Evolutionary conservation across 2,797 vertebrate species (phyloP).

Genomic region (Tolypeutes matacus): DNA sequence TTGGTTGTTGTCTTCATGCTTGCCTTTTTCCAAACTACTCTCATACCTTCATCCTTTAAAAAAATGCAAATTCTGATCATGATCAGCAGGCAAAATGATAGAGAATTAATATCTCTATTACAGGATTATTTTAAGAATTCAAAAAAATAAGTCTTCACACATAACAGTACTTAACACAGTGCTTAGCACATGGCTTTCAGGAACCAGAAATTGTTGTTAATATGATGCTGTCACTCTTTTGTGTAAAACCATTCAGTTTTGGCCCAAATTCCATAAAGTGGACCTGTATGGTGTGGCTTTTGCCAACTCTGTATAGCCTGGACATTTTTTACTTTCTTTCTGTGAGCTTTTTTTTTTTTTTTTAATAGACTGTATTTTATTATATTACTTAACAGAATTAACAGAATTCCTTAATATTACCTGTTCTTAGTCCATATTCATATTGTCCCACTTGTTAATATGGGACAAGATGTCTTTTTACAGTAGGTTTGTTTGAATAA

Average conservation of each 20-base stretch:
- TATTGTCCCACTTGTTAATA: neutral
- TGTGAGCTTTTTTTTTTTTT: neutral
- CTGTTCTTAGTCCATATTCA: conserved; percentile 7
- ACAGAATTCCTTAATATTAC: conserved; percentile 2
- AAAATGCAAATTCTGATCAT: conserved; percentile 26
- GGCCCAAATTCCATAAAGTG: neutral
- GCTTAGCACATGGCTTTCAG: conserved; percentile 46
- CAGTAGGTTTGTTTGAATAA: conserved; percentile 37
- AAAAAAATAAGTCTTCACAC: neutral
- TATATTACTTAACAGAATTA: neutral
- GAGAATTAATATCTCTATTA: conserved; percentile 12
- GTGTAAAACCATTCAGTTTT: conserved; percentile 42
- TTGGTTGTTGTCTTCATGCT: neutral
- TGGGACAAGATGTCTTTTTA: conserved; percentile 19
- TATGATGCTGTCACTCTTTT: neutral
- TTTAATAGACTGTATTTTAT: neutral
- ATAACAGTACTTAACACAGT: neutral
- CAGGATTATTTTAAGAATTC: conserved; percentile 50
- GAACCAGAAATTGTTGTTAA: conserved; percentile 44
- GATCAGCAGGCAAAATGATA: conserved; percentile 3
- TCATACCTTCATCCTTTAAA: conserved; percentile 12
- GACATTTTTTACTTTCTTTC: neutral
- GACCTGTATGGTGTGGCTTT: neutral
- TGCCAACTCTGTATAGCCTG: neutral
- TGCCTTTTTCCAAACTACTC: conserved; percentile 30